These are phyloP conservation scores for Zoanthus solanderi DNA, from an alignment of 92 coral and sea anemone species.

Conservation along the genomic window DNA sequence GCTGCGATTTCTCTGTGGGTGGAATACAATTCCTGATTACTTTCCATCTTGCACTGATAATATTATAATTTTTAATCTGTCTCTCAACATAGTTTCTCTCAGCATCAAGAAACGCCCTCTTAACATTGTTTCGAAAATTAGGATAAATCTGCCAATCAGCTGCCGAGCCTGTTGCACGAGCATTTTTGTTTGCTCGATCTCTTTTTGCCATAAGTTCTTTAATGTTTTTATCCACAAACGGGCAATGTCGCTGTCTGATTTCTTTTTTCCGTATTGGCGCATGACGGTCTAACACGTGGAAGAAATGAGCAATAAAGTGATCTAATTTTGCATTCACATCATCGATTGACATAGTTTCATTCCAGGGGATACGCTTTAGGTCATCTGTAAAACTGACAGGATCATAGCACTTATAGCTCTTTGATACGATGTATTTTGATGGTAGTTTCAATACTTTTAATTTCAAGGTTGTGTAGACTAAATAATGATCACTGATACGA, in stretches of 20 bases:
- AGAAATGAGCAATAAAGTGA: constrained; percentile 46
- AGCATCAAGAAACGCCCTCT: constrained; percentile 54
- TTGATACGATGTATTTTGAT: constrained; percentile 32
- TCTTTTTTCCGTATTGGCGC: constrained; percentile 40
- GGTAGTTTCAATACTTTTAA: constrained; percentile 37
- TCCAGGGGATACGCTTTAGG: constrained; percentile 43
- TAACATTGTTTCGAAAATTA: constrained; percentile 36
- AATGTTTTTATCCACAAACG: constrained; percentile 58
- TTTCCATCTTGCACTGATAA: constrained; percentile 47
- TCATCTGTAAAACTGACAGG: constrained; percentile 44
- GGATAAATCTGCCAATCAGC: constrained; percentile 57
- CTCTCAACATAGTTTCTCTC: constrained; percentile 64
- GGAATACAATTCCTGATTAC: constrained; percentile 53
- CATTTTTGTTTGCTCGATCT: constrained; percentile 50
- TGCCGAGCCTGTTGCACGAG: constrained; percentile 53
- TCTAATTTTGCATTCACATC: constrained; percentile 51
- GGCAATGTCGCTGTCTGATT: constrained; percentile 56
- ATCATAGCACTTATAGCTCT: constrained; percentile 46
- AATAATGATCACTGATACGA: constrained; percentile 37
- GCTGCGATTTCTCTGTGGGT: constrained; percentile 48
- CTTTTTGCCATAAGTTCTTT: constrained; percentile 44
- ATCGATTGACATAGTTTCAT: constrained; percentile 29
- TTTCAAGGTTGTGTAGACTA: constrained; percentile 35
- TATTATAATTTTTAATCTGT: constrained; percentile 45
- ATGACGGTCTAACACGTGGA: constrained; percentile 42